Evolutionary conservation across 2,888 invertebrate genomes (phyloP).

Genomic region (Cosmorhoe ocellata): DNA sequence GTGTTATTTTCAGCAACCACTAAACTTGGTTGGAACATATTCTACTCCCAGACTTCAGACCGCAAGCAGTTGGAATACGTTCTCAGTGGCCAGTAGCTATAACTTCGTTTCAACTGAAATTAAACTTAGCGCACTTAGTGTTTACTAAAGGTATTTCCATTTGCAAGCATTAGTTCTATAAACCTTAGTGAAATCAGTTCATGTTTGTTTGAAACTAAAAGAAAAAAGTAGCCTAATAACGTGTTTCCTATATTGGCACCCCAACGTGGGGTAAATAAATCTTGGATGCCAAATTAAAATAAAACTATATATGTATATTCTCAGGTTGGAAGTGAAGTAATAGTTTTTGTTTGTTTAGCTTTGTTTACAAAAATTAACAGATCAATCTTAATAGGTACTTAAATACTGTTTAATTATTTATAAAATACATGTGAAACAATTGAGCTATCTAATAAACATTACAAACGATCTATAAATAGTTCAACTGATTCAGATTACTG

Average conservation of each 20-base stretch:
- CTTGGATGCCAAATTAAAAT: neutral
- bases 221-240: too few species aligned
- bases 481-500: too few species aligned
- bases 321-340: too few species aligned
- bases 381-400: too few species aligned
- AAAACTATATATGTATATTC: too few species aligned
- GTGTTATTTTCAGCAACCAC: neutral
- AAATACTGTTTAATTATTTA: too few species aligned
- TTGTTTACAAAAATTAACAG: too few species aligned
- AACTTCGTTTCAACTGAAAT: constrained; percentile 20
- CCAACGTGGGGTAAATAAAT: neutral
- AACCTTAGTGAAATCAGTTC: neutral
- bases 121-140: constrained; percentile 22
- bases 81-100: constrained; percentile 21
- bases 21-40: constrained; percentile 1
- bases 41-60: constrained; percentile 10
- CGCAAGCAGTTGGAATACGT: constrained; percentile 20
- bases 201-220: neutral
- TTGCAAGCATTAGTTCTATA: constrained; percentile 6
- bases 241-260: neutral
- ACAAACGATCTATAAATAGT: too few species aligned
- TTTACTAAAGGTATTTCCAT: constrained; percentile 5
- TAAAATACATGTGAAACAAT: too few species aligned
- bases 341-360: too few species aligned
- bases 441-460: too few species aligned